Conservation (phyloP, 2,888 invertebrate genomes). For the Drosophila paracracens region DNA sequence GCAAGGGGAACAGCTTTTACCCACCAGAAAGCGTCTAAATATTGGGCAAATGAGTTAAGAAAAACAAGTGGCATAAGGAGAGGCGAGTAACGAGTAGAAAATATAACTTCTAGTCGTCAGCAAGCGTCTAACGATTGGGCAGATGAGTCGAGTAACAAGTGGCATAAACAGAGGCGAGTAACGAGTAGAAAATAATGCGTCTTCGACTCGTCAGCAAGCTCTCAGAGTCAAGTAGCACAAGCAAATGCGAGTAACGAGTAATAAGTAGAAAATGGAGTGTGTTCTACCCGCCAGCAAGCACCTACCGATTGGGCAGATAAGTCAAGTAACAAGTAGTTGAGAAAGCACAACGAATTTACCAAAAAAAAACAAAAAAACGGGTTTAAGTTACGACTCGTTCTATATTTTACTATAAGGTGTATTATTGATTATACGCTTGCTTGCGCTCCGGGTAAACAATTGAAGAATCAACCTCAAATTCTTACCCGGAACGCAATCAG, state of each 20-base stretch:
- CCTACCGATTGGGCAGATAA: background rate
- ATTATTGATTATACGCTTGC: background rate
- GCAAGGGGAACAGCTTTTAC: background rate
- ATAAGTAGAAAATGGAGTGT: background rate
- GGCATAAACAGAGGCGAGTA: background rate
- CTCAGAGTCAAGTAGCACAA: background rate
- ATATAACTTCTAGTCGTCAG: background rate
- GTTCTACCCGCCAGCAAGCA: background rate
- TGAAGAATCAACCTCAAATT: background rate
- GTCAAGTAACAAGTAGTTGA: constrained; percentile 10
- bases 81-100: background rate
- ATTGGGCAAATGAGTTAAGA: background rate
- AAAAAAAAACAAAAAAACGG: constrained; percentile 15
- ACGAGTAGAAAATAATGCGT: background rate
- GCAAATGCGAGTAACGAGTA: background rate
- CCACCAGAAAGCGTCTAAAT: background rate
- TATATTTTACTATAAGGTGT: constrained; percentile 15
- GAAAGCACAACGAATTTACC: constrained; percentile 72
- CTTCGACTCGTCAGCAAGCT: background rate
- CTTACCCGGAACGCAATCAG: constrained; percentile 5
- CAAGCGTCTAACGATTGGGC: background rate
- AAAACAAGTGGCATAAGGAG: too few species aligned
- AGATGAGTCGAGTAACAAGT: background rate
- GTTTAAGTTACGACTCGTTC: constrained; percentile 19
- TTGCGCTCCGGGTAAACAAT: constrained; percentile 5